Conservation (phyloP, 2,113 vertebrate species). For the Dicerorhinus sumatrensis region DNA sequence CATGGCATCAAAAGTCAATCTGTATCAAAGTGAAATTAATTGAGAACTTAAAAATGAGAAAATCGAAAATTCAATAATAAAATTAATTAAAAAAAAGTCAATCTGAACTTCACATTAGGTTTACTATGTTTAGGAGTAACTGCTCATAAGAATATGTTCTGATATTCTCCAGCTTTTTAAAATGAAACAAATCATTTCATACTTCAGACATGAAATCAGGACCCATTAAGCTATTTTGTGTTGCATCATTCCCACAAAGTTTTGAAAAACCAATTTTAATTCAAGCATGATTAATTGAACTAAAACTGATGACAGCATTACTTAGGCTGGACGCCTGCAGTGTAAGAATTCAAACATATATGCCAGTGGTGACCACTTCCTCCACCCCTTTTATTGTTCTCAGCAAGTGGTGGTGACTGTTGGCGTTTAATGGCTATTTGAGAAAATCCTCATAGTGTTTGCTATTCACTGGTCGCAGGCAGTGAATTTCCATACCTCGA, state of each 20-base stretch:
- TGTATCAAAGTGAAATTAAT: background rate
- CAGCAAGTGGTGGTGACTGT: background rate
- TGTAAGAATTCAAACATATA: background rate
- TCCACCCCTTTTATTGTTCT: background rate
- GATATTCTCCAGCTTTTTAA: background rate
- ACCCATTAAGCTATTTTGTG: background rate
- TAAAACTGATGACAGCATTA: background rate
- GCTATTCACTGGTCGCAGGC: background rate
- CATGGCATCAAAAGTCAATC: background rate
- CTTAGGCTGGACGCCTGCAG: background rate
- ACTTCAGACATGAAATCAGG: background rate
- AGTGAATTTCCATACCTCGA: background rate
- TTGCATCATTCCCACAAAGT: background rate
- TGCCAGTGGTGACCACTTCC: background rate
- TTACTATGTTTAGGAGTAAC: background rate
- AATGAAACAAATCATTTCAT: slow-evolving; percentile 18
- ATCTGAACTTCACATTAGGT: background rate
- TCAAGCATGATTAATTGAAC: background rate
- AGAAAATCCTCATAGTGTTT: background rate
- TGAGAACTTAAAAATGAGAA: background rate
- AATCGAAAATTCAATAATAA: background rate
- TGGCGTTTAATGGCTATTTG: background rate
- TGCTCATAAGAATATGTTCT: background rate
- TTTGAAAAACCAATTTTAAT: slow-evolving; percentile 14
- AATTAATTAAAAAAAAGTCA: background rate